Conservation (phyloP, 2,113 vertebrate species). For the Embiotoca jacksoni region DNA sequence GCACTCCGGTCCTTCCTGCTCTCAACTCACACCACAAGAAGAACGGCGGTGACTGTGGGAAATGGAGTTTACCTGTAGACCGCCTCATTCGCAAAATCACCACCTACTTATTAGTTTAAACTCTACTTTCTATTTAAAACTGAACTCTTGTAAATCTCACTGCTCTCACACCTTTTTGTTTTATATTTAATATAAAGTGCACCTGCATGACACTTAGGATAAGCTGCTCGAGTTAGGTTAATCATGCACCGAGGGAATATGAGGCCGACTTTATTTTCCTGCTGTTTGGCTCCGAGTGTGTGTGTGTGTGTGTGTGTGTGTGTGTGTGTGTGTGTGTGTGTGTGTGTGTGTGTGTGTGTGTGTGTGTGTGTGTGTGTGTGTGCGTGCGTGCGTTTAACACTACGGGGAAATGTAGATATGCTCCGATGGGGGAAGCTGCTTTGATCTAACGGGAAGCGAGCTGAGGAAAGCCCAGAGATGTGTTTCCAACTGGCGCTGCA, state of each 20-base stretch:
- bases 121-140: too few species aligned
- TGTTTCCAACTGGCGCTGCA: constrained; percentile 61
- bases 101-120: not conserved
- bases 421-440: constrained; percentile 38
- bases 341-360: too few species aligned
- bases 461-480: constrained; percentile 68
- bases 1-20: constrained; percentile 13
- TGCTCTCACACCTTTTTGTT: constrained; percentile 5
- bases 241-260: constrained; percentile 26
- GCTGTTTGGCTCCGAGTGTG: constrained; percentile 7
- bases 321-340: too few species aligned
- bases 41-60: constrained; percentile 27
- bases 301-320: not conserved
- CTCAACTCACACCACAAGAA: not conserved
- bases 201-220: constrained; percentile 23
- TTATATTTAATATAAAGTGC: constrained; percentile 23
- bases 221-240: constrained; percentile 14
- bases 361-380: too few species aligned
- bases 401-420: constrained; percentile 61
- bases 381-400: not conserved
- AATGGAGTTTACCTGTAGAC: constrained; percentile 34
- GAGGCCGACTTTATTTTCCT: constrained; percentile 40
- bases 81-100: not conserved
- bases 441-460: constrained; percentile 74
- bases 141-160: too few species aligned